Evolutionary conservation across 2,888 invertebrate species (phyloP).

Genomic region (Sesia apiformis): DNA sequence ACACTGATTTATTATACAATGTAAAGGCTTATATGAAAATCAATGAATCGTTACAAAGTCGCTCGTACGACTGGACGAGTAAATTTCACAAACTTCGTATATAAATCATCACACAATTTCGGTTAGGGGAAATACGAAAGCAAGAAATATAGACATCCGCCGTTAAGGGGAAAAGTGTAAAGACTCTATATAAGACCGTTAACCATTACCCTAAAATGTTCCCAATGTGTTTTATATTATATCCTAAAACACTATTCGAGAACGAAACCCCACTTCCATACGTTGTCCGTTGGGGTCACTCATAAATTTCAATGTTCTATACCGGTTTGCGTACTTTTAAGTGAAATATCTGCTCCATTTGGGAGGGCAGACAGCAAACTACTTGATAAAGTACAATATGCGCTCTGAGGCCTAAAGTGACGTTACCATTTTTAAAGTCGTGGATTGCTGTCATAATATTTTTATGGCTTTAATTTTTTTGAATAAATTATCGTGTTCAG

Average conservation of each 20-base stretch:
- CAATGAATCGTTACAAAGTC: too few species aligned
- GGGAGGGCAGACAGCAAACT: slow-evolving; percentile 47
- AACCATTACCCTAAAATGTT: slow-evolving; percentile 16
- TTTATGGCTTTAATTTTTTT: not conserved
- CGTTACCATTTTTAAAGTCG: not conserved
- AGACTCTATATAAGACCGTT: not conserved
- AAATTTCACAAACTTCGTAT: too few species aligned
- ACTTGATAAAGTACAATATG: slow-evolving; percentile 52
- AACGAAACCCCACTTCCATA: slow-evolving; percentile 34
- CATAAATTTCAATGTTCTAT: slow-evolving; percentile 63
- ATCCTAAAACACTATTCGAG: slow-evolving; percentile 32
- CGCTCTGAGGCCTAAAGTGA: not conserved
- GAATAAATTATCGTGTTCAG: not conserved
- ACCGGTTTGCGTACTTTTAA: slow-evolving; percentile 53
- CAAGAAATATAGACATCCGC: not conserved
- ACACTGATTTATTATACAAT: not conserved
- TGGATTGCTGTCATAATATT: not conserved
- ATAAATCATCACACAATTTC: not conserved
- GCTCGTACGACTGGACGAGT: too few species aligned
- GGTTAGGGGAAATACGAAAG: not conserved
- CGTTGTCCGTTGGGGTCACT: slow-evolving; percentile 49
- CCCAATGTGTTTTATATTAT: slow-evolving; percentile 39
- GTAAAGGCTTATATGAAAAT: not conserved
- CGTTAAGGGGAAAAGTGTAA: not conserved
- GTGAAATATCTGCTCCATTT: slow-evolving; percentile 62